These are phyloP conservation scores for Anticlea derivata DNA, from an alignment of 2,888 invertebrate species.

Conservation along the genomic window DNA sequence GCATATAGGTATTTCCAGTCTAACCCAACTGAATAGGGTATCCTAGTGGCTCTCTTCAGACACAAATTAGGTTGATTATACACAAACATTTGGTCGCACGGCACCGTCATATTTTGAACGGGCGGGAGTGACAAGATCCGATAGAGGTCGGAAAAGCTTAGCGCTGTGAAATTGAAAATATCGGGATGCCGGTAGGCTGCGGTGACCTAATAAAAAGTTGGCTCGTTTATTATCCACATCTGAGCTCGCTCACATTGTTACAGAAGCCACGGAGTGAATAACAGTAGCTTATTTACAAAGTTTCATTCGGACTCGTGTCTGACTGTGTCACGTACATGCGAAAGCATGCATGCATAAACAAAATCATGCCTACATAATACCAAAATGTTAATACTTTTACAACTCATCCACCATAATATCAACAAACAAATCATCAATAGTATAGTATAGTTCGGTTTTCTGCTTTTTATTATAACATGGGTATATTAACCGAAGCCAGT, in stretches of 20 bases:
- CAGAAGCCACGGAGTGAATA: constrained; percentile 15
- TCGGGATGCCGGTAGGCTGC: constrained; percentile 27
- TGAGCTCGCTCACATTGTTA: constrained; percentile 29
- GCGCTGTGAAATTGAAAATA: constrained; percentile 38
- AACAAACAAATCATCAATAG: too few relatives aligned
- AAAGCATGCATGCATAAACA: neutral
- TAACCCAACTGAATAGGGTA: neutral
- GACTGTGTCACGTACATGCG: neutral
- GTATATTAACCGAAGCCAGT: too few relatives aligned
- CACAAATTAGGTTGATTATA: neutral
- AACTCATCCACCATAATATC: too few relatives aligned
- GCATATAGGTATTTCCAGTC: neutral
- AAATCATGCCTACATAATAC: neutral
- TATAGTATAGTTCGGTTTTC: too few relatives aligned
- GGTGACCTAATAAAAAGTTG: constrained; percentile 37
- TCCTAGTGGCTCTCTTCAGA: neutral
- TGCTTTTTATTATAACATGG: too few relatives aligned
- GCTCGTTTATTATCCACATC: constrained; percentile 32
- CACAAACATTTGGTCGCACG: constrained; percentile 10
- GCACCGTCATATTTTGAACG: constrained; percentile 23
- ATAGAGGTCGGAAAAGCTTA: constrained; percentile 25
- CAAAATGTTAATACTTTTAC: too few relatives aligned
- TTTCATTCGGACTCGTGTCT: constrained; percentile 4
- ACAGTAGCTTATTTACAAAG: neutral
- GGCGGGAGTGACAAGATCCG: constrained; percentile 25